phyloP scores from a whole-genome alignment of 2,888 invertebrate genomes.

The Miltochrista miniata region DNA sequence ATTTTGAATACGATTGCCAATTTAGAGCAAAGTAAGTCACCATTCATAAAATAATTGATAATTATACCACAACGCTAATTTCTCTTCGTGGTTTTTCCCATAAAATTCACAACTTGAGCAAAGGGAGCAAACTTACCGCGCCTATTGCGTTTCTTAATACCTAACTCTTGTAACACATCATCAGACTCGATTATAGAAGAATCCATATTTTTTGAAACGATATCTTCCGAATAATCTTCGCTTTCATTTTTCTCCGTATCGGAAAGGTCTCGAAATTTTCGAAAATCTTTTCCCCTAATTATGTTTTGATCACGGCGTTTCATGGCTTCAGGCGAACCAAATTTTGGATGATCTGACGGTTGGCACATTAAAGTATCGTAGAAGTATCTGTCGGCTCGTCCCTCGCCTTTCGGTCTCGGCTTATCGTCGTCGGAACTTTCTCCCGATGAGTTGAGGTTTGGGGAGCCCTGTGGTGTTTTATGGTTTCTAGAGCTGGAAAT shows the following conservation, averaged over 20 bases:
- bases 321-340: constrained; percentile 45
- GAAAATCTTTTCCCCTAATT: constrained; percentile 48
- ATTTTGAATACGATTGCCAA: not conserved
- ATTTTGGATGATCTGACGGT: constrained; percentile 48
- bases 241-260: constrained; percentile 67
- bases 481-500: constrained; percentile 48
- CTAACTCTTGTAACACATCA: constrained; percentile 57
- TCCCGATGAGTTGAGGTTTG: constrained; percentile 55
- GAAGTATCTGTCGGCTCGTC: constrained; percentile 64
- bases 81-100: constrained; percentile 66
- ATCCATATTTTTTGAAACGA: constrained; percentile 61
- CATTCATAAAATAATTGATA: constrained; percentile 37
- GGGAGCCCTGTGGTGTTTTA: constrained; percentile 55
- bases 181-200: constrained; percentile 65
- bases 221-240: constrained; percentile 63
- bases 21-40: constrained; percentile 22
- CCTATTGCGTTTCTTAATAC: constrained; percentile 57
- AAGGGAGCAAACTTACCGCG: constrained; percentile 68
- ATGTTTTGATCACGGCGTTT: constrained; percentile 46
- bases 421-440: constrained; percentile 72
- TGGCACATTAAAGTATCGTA: constrained; percentile 74
- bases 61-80: constrained; percentile 49
- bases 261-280: constrained; percentile 54
- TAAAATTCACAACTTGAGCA: constrained; percentile 72
- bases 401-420: constrained; percentile 49